Percentiles rank a stretch among this genome's conserved stretches.
phyloP scores from a whole-genome alignment of 2,113 vertebrate genomes.

The Pituophis catenifer region DNA sequence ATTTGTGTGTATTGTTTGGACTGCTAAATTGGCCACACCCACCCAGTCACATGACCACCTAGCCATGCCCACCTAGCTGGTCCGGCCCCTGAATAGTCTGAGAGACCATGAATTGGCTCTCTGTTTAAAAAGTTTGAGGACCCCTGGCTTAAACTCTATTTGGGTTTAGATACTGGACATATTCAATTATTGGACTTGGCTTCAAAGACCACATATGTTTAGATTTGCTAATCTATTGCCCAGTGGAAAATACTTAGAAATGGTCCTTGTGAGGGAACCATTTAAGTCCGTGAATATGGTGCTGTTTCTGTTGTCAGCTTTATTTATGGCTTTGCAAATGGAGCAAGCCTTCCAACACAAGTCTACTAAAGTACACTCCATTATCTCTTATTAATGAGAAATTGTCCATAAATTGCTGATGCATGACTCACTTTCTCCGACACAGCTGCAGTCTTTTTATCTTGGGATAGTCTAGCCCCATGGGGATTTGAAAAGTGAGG shows the following conservation, averaged over 20 bases:
- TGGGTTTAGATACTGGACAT: background rate
- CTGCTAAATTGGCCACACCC: too few species aligned
- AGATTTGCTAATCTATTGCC: constrained; percentile 26
- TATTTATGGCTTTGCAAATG: constrained; percentile 53
- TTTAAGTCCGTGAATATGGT: constrained; percentile 59
- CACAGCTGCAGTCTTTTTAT: constrained; percentile 74
- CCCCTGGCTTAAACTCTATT: background rate
- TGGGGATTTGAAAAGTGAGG: constrained; percentile 47
- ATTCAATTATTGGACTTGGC: background rate
- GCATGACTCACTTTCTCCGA: constrained; percentile 68
- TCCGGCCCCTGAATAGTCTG: too few species aligned
- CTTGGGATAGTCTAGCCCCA: constrained; percentile 53
- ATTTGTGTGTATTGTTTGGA: too few species aligned
- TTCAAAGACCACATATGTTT: constrained; percentile 4
- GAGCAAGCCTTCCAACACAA: constrained; percentile 58
- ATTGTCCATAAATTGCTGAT: constrained; percentile 75
- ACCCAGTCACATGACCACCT: too few species aligned
- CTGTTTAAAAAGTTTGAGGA: too few species aligned
- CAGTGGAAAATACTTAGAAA: constrained; percentile 43
- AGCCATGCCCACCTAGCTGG: too few species aligned
- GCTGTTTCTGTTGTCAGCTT: constrained; percentile 56
- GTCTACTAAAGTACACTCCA: constrained; percentile 66
- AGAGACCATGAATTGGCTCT: too few species aligned
- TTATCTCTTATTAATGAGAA: constrained; percentile 78
- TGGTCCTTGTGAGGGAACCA: constrained; percentile 46